Base-by-base conservation (phyloP, 2,888 invertebrate species). In the Leucania comma region DNA sequence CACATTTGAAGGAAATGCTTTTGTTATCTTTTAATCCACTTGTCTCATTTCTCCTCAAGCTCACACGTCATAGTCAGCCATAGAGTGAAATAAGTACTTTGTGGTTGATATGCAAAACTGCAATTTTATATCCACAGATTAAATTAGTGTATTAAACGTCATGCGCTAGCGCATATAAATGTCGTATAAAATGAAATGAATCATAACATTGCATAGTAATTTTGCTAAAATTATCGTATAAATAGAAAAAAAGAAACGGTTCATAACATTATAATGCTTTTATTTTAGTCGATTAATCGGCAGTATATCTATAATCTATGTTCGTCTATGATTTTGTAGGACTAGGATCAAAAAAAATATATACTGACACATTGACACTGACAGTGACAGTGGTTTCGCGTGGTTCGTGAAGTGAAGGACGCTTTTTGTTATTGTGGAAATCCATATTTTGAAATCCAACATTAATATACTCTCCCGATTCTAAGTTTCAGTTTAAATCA, bases 51-150 rank as follows among this genome's bases (percentile, higher is more conserved):
- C 53, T 58, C 29, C 24, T 66, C n/a, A 20, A 10, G 14, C 38
- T 57, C 74, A 82, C 82, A 80, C 82, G 82, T 82, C 82, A 78
- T 66, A 59, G 8, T 59, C 22, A 20, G 22, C 17, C 42, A 78
- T 48, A 73, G 79, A 50, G 32, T 58, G 22, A n/a, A n/a, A n/a
- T n/a, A n/a, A n/a, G n/a, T n/a, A n/a, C n/a, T n/a, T n/a, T n/a
- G n/a, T n/a, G n/a, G n/a, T n/a, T n/a, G n/a, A n/a, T n/a, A n/a
- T n/a, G 46, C n/a, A 48, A 48, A 48, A 8, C 1, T 4, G 57
- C 53, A 68, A 9, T 10, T 0, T 20, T 14, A 6, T 8, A 29
- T 26, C 46, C n/a, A 69, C 77, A 76, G 75, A 53, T n/a, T 38
- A 12, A 1, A 38, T 50, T 12, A 35, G 8, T 3, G n/a, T 17